Evolutionary conservation across 2,797 vertebrate species (phyloP).

Genomic region (Iguana delicatissima): DNA sequence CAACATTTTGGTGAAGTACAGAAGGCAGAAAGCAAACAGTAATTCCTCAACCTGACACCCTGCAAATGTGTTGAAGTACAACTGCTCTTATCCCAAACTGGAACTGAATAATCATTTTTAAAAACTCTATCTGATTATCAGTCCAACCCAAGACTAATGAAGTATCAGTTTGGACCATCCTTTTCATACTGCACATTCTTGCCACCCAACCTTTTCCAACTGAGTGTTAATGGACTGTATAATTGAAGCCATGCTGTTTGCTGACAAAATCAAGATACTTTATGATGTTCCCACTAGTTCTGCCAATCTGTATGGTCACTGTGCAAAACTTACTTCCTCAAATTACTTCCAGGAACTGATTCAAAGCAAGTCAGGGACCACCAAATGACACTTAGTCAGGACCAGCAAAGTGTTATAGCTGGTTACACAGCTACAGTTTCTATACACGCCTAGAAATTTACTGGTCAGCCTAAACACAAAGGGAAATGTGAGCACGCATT

Average conservation of each 20-base stretch:
- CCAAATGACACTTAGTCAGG: background rate
- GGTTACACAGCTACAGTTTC: no score
- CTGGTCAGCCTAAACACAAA: background rate
- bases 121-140: background rate
- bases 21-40: background rate
- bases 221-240: background rate
- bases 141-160: background rate
- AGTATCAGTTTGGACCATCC: background rate
- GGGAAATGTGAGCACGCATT: background rate
- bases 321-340: background rate
- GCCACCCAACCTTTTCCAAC: background rate
- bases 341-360: background rate
- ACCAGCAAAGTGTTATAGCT: background rate
- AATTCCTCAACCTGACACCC: background rate
- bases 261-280: background rate
- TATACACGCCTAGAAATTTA: background rate
- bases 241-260: background rate
- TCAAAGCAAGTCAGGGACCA: background rate
- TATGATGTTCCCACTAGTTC: background rate
- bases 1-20: background rate
- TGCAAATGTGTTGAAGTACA: background rate
- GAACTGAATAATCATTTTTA: background rate
- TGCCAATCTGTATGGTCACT: background rate
- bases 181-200: background rate
- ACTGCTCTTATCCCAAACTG: background rate